phyloP scores from a whole-genome alignment of 2,113 vertebrate genomes.

The Solenodon paradoxus region DNA sequence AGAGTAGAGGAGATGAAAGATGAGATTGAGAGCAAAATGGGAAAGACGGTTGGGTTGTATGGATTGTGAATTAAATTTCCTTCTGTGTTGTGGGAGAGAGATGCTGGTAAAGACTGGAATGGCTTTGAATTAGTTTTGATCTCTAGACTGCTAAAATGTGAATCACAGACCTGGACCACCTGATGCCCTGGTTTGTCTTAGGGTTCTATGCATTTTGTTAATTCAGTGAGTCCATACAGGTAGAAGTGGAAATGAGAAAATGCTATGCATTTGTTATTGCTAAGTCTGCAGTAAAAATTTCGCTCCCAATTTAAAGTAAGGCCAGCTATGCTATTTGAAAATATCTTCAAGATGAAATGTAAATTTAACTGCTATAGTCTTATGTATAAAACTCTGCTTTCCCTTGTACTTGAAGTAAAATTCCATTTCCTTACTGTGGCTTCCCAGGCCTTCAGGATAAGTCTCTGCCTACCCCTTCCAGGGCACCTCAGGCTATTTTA shows the following conservation, averaged over 20 bases:
- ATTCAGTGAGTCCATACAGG: not conserved
- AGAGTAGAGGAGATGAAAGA: not conserved
- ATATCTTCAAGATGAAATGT: not conserved
- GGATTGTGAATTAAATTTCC: not conserved
- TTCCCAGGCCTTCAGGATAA: not conserved
- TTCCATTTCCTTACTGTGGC: not conserved
- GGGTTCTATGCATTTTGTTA: not conserved
- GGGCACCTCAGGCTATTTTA: not conserved
- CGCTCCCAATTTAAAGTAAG: not conserved
- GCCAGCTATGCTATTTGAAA: not conserved
- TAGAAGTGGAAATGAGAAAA: not conserved
- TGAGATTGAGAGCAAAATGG: not conserved
- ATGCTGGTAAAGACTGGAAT: not conserved
- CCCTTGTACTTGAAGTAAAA: not conserved
- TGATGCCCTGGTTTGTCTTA: not conserved
- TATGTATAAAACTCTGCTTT: not conserved
- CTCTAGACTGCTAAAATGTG: not conserved
- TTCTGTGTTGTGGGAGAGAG: not conserved
- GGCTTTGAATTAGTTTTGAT: not conserved
- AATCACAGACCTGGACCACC: not conserved
- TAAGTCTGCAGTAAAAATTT: not conserved
- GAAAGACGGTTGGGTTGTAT: not conserved
- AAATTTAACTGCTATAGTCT: not conserved
- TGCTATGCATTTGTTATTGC: not conserved
- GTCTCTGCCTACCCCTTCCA: not conserved